A percentile compares a stretch with the other conserved stretches of the same genome.
Evolutionary conservation across 2,113 vertebrate species (phyloP).

Genomic region (Pomatostomus ruficeps): DNA sequence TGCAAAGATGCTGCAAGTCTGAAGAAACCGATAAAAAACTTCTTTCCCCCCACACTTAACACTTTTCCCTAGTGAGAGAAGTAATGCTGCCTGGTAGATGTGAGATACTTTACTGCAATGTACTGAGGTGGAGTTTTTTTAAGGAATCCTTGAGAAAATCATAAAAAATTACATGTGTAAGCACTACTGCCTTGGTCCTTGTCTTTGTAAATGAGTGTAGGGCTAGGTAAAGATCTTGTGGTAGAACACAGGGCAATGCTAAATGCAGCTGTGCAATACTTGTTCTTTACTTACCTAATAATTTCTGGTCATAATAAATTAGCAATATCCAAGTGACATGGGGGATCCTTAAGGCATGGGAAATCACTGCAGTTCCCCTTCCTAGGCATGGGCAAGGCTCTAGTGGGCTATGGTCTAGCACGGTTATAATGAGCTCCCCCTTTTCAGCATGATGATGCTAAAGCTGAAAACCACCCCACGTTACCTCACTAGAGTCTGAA

Average conservation of each 20-base stretch:
- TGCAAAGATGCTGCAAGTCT: background rate
- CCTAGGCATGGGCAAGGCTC: background rate
- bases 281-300: background rate
- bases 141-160: background rate
- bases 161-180: rapidly evolving
- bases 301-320: background rate
- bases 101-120: background rate
- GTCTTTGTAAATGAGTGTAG: background rate
- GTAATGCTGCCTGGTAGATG: background rate
- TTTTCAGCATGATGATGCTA: background rate
- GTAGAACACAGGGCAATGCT: background rate
- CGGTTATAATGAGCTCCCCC: background rate
- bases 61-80: background rate
- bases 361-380: background rate
- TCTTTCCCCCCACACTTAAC: background rate
- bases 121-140: background rate
- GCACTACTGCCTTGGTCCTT: background rate
- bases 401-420: background rate
- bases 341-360: background rate
- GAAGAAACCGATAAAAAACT: background rate
- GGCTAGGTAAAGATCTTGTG: background rate
- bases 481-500: background rate
- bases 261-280: background rate
- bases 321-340: background rate
- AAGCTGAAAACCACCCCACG: background rate